Conservation (phyloP, 2,797 vertebrate species). For the Anguilla obscura region DNA sequence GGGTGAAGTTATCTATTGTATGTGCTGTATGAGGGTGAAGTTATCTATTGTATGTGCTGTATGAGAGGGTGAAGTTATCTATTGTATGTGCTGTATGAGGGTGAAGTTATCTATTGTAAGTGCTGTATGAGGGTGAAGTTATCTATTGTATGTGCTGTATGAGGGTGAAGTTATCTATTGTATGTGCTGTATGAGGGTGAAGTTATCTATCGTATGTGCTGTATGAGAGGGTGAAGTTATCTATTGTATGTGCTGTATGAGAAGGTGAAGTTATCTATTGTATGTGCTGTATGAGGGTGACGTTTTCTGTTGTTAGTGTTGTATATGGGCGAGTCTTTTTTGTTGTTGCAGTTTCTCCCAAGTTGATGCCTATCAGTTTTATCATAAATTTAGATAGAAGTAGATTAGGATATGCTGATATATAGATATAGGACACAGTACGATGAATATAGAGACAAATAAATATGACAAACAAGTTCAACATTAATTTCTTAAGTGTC, state of each 20-base stretch:
- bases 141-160: not conserved
- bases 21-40: not conserved
- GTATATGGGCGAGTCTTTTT: not conserved
- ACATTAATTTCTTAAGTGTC: not conserved
- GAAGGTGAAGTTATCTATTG: not conserved
- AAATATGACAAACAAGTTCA: not conserved
- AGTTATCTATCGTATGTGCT: not conserved
- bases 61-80: not conserved
- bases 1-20: not conserved
- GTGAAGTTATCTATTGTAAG: not conserved
- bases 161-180: not conserved
- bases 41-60: not conserved
- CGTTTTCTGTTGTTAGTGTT: not conserved
- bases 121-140: not conserved
- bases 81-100: not conserved
- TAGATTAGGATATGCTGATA: not conserved
- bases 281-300: not conserved
- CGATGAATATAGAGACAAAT: not conserved
- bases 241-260: not conserved
- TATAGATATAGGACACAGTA: not conserved
- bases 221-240: not conserved
- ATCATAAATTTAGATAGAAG: not conserved
- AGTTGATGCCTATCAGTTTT: not conserved
- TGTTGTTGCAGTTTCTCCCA: not conserved
- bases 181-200: not conserved